Evolutionary conservation across 2,888 invertebrate species (phyloP), one percentile per base, ranked within the genome.

Genomic region (Gymnoscelis rufifasciata): DNA sequence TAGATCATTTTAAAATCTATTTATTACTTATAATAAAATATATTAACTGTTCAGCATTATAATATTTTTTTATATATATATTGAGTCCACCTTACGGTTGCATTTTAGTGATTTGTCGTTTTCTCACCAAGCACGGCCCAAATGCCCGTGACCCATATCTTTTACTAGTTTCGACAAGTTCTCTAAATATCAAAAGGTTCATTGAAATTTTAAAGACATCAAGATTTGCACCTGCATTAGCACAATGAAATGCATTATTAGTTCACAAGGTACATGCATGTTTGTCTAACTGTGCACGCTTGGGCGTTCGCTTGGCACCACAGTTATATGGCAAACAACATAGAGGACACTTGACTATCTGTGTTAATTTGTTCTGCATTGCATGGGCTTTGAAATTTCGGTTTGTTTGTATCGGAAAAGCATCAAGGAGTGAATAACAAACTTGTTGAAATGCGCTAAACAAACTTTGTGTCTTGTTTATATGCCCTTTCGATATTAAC

Each of bases 341-440:
- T 58, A 44, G 45, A 38, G 48, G 51, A 57, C 70, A 63, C 71
- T 73, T 65, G 64, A 69, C 72, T 74, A 82, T 79, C 75, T 78
- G 74, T 83, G 84, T 83, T 82, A 78, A 81, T 83, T 83, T 81
- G 80, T 79, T 78, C 78, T 73, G 76, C 75, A 77, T 74, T 74
- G 74, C 71, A 36, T 43, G 36, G 49, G 41, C 12, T 37, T 27
- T 43, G 41, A 37, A 44, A 49, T 36, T 44, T 15, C 10, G 43
- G 64, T 69, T 74, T 74, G 72, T 74, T 68, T 66, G 60, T 53
- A 30, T 65, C 61, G 69, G 69, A 70, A 74, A 73, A 7, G 15
- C 15, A 35, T 35, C 71, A 70, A 39, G 38, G 13, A 33, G 29
- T 26, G n/a, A 19, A 19, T 19, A 19, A 3, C 19, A 19, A 19